These are phyloP conservation scores for Conopomorpha cramerella DNA, from an alignment of 1,140 invertebrate species.

Conservation along the genomic window DNA sequence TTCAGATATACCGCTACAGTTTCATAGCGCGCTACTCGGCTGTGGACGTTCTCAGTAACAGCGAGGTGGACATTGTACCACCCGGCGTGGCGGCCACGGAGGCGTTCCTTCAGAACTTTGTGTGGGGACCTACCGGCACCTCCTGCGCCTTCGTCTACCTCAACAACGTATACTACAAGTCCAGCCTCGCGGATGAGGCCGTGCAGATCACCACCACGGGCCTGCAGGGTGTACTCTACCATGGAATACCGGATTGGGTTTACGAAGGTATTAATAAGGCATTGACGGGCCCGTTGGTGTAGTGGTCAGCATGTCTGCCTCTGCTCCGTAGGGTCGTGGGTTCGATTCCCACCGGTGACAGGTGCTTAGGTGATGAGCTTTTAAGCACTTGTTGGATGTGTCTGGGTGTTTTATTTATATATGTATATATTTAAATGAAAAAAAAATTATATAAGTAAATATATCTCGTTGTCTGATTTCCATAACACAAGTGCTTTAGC, in stretches of 20 bases:
- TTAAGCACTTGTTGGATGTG: no score
- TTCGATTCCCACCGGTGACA: no score
- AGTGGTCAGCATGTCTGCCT: no score
- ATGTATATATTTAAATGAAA: no score
- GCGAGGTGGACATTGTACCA: slow-evolving; percentile 18
- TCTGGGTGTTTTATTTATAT: no score
- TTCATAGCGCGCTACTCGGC: slow-evolving; percentile 57
- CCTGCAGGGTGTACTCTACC: slow-evolving; percentile 69
- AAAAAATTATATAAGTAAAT: no score
- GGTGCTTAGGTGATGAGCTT: no score
- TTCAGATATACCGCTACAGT: slow-evolving; percentile 60
- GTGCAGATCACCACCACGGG: slow-evolving; percentile 66
- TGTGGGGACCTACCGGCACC: slow-evolving; percentile 75
- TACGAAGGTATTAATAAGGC: slow-evolving; percentile 74
- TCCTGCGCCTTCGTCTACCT: slow-evolving; percentile 75
- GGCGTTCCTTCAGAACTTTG: slow-evolving; percentile 65
- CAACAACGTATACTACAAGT: slow-evolving; percentile 79
- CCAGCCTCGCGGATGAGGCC: slow-evolving; percentile 42
- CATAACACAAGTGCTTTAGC: no score
- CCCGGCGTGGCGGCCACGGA: slow-evolving; percentile 27
- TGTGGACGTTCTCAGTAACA: slow-evolving; percentile 44
- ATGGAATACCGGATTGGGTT: slow-evolving; percentile 79
- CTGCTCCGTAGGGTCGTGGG: no score
- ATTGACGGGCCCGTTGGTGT: no score
- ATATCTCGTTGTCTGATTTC: no score